A percentile compares a stretch with the other conserved stretches of the same genome.
These are phyloP conservation scores for Nemopilema nomurai DNA, from an alignment of 30 jellyfish, hydroid and myxozoan genomes.

Conservation along the genomic window DNA sequence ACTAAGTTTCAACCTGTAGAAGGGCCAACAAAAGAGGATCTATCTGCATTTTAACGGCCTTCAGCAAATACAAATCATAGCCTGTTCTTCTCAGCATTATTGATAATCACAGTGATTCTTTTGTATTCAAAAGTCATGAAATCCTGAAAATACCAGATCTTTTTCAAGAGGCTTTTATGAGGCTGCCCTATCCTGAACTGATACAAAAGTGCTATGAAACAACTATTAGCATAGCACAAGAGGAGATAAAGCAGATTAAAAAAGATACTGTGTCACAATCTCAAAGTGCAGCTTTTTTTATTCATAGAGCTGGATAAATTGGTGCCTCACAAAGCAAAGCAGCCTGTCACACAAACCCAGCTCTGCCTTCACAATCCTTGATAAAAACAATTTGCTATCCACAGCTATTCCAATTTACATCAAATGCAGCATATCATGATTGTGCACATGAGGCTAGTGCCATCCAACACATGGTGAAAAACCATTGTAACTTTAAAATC, in stretches of 20 bases:
- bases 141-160: conserved; percentile 25
- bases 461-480: conserved; percentile 30
- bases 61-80: conserved; percentile 23
- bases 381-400: conserved; percentile 60
- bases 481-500: conserved; percentile 16
- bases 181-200: conserved; percentile 34
- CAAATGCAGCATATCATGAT: conserved; percentile 45
- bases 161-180: conserved; percentile 35
- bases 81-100: conserved; percentile 54
- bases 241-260: conserved; percentile 38
- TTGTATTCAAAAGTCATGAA: conserved; percentile 31
- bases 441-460: conserved; percentile 52
- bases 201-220: conserved; percentile 30
- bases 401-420: conserved; percentile 27
- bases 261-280: conserved; percentile 48
- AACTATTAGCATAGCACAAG: conserved; percentile 26
- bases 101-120: conserved; percentile 25
- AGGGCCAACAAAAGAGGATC: conserved; percentile 38
- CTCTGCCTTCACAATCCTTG: conserved; percentile 66
- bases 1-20: conserved; percentile 4
- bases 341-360: conserved; percentile 55
- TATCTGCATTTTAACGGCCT: conserved; percentile 6
- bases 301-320: conserved; percentile 51
- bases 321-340: conserved; percentile 59
- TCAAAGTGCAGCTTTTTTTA: conserved; percentile 38